Base-by-base conservation (phyloP, 1,140 invertebrate species). In the Eupristina koningsbergeri region DNA sequence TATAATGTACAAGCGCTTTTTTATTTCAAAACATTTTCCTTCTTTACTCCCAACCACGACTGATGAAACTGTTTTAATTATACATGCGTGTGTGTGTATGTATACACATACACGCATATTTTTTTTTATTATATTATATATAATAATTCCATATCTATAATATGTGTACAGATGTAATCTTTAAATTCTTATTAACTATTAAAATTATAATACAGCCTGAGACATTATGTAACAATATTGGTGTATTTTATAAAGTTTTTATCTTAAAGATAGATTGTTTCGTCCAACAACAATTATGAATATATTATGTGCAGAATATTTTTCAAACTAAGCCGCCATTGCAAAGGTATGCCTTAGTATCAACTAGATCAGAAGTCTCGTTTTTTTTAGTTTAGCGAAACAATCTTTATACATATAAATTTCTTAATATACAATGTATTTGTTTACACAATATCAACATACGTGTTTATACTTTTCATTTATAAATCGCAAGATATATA, bases 171-270 rank as follows among this genome's bases (percentile, higher is more conserved):
- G 85, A 85, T 80, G 86, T 86, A 86, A 88, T 84, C 85, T 87
- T 80, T 87, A 73, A 86, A 87, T 89, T 90, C 89, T 89, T 86
- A 91, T 89, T 84, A 87, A 89, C 88, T 89, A 90, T 90, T 90
- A 88, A 91, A 91, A 89, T 89, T 91, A 91, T 90, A 88, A 87
- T 92, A 92, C 90, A 91, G 89, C 89, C 91, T 89, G 88, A 87
- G 88, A 90, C 85, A 89, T 89, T 90, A 88, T 87, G 69, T 88
- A 91, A 89, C 87, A 86, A 89, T 71, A 71, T 90, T 84, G 87
- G 88, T 87, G 86, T 84, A 84, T 75, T 84, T 47, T 58, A 73
- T 91, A 90, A 87, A 89, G n/a, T 81, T 84, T 89, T 89, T 80
- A 85, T 86, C n/a, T 84, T 89, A 87, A 75, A 89, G 89, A 86